phyloP scores from a whole-genome alignment of 2,113 vertebrate genomes.

The Eulemur macaco region DNA sequence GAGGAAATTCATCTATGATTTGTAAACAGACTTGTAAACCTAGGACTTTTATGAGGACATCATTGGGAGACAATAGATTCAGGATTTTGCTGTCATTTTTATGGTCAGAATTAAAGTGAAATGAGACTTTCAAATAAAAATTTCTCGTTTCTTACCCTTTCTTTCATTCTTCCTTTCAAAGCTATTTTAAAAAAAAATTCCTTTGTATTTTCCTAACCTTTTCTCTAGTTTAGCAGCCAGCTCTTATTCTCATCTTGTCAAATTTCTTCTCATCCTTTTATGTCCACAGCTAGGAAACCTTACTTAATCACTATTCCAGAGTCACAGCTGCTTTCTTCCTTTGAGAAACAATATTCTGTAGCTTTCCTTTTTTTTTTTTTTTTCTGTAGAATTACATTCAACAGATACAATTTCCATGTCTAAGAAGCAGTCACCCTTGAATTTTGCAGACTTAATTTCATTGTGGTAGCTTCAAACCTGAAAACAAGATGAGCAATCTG shows the following conservation, averaged over 20 bases:
- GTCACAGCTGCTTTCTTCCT: conserved; percentile 59
- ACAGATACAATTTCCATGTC: conserved; percentile 65
- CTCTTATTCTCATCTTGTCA: conserved; percentile 72
- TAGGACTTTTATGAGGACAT: conserved; percentile 50
- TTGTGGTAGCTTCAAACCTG: conserved; percentile 38
- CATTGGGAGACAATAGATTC: conserved; percentile 29
- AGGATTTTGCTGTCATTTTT: conserved; percentile 51
- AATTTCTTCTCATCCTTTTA: conserved; percentile 78
- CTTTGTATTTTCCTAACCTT: conserved; percentile 32
- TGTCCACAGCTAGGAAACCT: conserved; percentile 46
- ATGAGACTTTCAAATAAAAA: background rate
- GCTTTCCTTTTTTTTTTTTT: background rate
- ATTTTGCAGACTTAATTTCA: conserved; percentile 62
- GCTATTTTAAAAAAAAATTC: rapidly evolving
- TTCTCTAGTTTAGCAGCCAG: conserved; percentile 22
- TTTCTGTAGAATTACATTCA: background rate
- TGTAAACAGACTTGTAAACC: background rate
- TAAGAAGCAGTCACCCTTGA: conserved; percentile 44
- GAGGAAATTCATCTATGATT: conserved; percentile 32
- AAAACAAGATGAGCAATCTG: background rate
- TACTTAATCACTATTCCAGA: conserved; percentile 63
- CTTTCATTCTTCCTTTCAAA: conserved; percentile 50
- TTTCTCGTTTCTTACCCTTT: conserved; percentile 50
- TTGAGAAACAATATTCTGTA: conserved; percentile 45
- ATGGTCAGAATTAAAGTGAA: background rate